These are phyloP conservation scores for Pteruthius melanotis DNA, from an alignment of 2,113 vertebrate genomes.

Conservation along the genomic window DNA sequence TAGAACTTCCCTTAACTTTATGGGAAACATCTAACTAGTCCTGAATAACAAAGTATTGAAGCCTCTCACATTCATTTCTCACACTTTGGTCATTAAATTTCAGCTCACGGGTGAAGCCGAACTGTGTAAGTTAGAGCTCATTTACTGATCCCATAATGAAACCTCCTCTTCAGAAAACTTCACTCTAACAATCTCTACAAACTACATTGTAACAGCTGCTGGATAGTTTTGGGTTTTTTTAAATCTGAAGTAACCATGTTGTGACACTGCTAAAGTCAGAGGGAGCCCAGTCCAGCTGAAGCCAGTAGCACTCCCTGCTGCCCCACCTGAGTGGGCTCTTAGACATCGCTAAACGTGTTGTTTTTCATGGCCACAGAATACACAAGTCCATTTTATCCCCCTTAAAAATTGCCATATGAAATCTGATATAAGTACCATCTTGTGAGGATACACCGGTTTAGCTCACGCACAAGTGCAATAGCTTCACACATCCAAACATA, in stretches of 20 bases:
- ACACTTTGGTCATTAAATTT: background rate
- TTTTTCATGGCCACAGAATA: background rate
- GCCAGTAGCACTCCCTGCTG: background rate
- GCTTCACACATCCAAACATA: background rate
- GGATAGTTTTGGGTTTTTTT: rapidly evolving
- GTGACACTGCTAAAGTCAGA: background rate
- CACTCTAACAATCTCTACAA: background rate
- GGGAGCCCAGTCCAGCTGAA: background rate
- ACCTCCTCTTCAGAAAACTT: background rate
- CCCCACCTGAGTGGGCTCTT: background rate
- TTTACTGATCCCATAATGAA: background rate
- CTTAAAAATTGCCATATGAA: rapidly evolving
- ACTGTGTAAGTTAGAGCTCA: background rate
- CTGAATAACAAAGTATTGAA: background rate
- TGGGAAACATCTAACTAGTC: background rate
- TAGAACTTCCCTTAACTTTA: background rate
- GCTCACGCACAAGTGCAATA: background rate
- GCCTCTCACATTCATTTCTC: background rate
- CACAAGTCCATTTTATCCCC: background rate
- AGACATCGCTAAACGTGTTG: no score
- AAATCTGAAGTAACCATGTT: background rate
- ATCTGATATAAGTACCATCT: background rate
- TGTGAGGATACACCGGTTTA: background rate
- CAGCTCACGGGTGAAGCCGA: rapidly evolving
- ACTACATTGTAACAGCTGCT: background rate